Base-by-base conservation (phyloP, 2,888 invertebrate species). In the Sesia apiformis region DNA sequence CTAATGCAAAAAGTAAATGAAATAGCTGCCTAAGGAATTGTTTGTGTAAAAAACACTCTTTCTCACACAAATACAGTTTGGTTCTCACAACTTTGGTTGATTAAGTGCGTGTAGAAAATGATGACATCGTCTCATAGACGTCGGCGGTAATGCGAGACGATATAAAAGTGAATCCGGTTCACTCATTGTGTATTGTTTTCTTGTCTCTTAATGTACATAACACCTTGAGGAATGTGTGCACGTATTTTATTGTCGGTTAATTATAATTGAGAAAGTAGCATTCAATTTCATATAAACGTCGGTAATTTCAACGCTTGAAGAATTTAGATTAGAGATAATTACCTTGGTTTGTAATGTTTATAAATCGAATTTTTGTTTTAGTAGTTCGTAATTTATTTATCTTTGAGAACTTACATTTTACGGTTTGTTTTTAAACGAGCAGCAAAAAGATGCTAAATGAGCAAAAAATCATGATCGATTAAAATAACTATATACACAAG, bases 1-100 rank as follows among this genome's bases (percentile, higher is more conserved):
- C 23, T 23, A 23, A 63, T 59, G 74, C 68, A 83, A 85, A 84
- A 84, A 82, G 70, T 78, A 72, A 81, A 82, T 82, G 79, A 74
- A 74, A 79, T 23, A 2, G 23, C 23, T 23, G 76, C 80, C 78
- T 75, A 78, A 64, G 64, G 59, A 64, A 63, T 67, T 67, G 67
- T 70, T 78, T 76, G 68, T 78, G 78, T 23, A 46, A 46, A 8
- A 46, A 46, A 79, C 75, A 74, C 4, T 75, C 72, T 78, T 84
- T 85, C 84, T 77, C 81, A 84, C 74, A 75, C 46, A 46, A 46
- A 46, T 46, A 46, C 73, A 73, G 75, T 75, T 72, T 64, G 63
- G 68, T 86, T 87, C 86, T 76, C 86, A 84, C 78, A 71, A 67
- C 63, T 23, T 23, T 23, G 23, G 46, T 46, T 74, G 72, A 76